Percentiles rank a stretch among this genome's conserved stretches.
phyloP scores from a whole-genome alignment of 2,888 invertebrate species.

The Ophioninae sp. region DNA sequence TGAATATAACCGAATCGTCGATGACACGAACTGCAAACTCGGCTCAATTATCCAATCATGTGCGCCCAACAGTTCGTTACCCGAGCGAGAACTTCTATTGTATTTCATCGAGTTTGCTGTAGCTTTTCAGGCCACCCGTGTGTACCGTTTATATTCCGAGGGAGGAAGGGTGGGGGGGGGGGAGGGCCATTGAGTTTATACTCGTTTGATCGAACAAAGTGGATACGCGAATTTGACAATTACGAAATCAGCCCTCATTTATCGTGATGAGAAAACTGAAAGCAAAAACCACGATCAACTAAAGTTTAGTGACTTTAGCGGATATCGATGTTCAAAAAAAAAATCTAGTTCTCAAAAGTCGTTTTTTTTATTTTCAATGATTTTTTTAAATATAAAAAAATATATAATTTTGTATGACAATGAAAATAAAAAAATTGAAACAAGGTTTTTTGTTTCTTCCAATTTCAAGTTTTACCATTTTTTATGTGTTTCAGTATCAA shows the following conservation, averaged over 20 bases:
- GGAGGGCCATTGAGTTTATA: conserved; percentile 24
- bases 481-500: too few relatives aligned
- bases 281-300: not conserved
- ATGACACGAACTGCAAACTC: conserved; percentile 16
- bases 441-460: too few relatives aligned
- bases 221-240: conserved; percentile 39
- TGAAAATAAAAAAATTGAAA: too few relatives aligned
- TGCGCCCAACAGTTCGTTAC: conserved; percentile 41
- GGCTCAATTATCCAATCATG: conserved; percentile 48
- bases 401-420: too few relatives aligned
- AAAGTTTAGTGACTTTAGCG: not conserved
- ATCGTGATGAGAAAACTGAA: conserved; percentile 7
- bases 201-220: conserved; percentile 35
- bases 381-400: too few relatives aligned
- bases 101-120: conserved; percentile 31
- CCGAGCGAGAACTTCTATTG: conserved; percentile 31
- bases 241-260: conserved; percentile 35
- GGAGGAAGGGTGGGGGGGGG: too few relatives aligned
- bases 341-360: too few relatives aligned
- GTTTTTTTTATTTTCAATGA: too few relatives aligned
- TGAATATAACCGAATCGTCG: conserved; percentile 10
- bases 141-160: not conserved
- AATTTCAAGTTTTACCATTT: too few relatives aligned
- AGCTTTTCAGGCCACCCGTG: conserved; percentile 14
- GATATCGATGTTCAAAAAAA: not conserved